Evolutionary conservation across 2,888 invertebrate genomes (phyloP).

Genomic region (Melanotus villosus): DNA sequence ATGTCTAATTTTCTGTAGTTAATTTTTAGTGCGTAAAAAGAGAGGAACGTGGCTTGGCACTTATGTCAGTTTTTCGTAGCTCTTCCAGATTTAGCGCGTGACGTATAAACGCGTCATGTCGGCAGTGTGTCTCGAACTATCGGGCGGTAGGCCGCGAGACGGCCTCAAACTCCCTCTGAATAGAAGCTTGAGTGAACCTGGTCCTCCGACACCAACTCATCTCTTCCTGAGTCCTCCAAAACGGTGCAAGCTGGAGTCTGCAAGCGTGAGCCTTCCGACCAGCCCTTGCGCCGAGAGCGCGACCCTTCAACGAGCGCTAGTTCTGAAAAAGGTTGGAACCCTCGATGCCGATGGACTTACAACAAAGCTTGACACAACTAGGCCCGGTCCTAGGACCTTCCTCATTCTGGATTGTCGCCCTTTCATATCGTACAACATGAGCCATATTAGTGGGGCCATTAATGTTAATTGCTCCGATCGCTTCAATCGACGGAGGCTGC

Average conservation of each 20-base stretch:
- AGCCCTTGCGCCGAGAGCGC: conserved; percentile 73
- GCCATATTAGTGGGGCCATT: conserved; percentile 78
- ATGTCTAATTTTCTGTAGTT: conserved; percentile 3
- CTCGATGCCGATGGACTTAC: conserved; percentile 71
- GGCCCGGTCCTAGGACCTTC: conserved; percentile 61
- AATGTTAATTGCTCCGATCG: conserved; percentile 82
- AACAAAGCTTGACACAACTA: conserved; percentile 64
- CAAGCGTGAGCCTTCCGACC: conserved; percentile 67
- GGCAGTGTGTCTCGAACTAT: conserved; percentile 70
- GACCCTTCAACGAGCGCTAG: conserved; percentile 70
- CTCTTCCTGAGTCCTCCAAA: conserved; percentile 67
- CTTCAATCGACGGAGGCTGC: conserved; percentile 77
- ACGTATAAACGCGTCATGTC: conserved; percentile 67
- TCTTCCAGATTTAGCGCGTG: conserved; percentile 67
- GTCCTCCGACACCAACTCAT: conserved; percentile 65
- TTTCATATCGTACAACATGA: conserved; percentile 79
- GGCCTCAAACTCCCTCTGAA: conserved; percentile 73
- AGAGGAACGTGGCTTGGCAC: conserved; percentile 53
- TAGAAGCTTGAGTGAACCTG: conserved; percentile 73
- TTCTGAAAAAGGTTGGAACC: conserved; percentile 70
- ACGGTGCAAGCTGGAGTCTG: conserved; percentile 72
- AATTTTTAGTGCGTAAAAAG: conserved; percentile 34
- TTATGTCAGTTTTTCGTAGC: conserved; percentile 61
- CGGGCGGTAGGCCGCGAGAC: conserved; percentile 69
- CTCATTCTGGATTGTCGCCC: conserved; percentile 78